Percentiles rank a stretch among this genome's conserved stretches.
phyloP scores from a whole-genome alignment of 2,888 invertebrate genomes.

The Agrotis segetum region DNA sequence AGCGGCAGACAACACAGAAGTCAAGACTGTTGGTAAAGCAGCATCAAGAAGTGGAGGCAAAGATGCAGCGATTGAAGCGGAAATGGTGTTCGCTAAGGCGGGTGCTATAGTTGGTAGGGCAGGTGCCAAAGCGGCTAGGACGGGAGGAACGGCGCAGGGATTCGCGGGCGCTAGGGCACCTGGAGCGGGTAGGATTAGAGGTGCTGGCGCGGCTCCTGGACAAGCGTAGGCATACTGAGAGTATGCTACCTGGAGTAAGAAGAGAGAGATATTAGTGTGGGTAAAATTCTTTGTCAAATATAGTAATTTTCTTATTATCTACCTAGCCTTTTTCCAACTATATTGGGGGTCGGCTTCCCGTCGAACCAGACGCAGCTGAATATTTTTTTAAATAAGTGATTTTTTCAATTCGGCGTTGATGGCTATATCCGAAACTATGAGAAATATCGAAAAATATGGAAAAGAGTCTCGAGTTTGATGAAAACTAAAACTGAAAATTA shows the following conservation, averaged over 20 bases:
- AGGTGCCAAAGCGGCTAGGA: slow-evolving; percentile 64
- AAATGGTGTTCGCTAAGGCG: slow-evolving; percentile 65
- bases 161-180: slow-evolving; percentile 21
- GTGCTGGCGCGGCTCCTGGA: slow-evolving; percentile 51
- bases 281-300: not conserved
- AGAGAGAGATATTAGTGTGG: not conserved
- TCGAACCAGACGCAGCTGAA: no score
- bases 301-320: no score
- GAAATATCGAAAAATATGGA: no score
- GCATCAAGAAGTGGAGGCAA: slow-evolving; percentile 72
- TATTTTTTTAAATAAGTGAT: no score
- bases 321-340: not conserved
- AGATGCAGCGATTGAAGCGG: slow-evolving; percentile 67
- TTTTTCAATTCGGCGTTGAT: no score
- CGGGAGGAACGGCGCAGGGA: slow-evolving; percentile 46
- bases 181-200: slow-evolving; percentile 56
- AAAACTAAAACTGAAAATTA: no score
- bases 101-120: slow-evolving; percentile 47
- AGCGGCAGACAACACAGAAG: slow-evolving; percentile 74
- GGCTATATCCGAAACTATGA: no score
- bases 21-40: slow-evolving; percentile 74
- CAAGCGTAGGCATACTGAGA: slow-evolving; percentile 38
- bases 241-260: slow-evolving; percentile 44
- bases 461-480: no score
- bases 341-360: no score